Conservation (phyloP, 1,140 invertebrate species). For the Chymomyza costata region DNA sequence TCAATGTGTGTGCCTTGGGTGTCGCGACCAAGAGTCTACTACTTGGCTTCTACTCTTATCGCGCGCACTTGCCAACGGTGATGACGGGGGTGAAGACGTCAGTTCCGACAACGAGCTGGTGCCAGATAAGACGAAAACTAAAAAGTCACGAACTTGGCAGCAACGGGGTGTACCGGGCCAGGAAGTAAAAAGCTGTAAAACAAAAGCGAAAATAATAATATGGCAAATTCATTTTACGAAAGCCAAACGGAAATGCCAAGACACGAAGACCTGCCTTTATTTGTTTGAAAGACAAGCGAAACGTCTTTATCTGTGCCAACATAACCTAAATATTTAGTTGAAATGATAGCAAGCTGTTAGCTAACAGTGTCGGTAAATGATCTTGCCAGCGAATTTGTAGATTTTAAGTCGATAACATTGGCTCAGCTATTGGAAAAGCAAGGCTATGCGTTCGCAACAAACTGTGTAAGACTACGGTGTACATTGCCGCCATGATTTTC, state of each 20-base stretch:
- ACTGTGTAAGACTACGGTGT: no score
- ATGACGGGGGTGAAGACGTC: conserved; percentile 20
- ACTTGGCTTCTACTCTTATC: conserved; percentile 13
- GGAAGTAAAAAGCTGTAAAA: conserved; percentile 51
- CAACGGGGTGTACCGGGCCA: conserved; percentile 26
- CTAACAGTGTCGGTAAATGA: no score
- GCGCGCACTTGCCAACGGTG: conserved; percentile 11
- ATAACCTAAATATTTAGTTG: no score
- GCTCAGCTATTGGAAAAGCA: no score
- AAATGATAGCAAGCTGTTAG: no score
- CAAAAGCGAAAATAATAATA: neutral
- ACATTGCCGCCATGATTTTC: no score
- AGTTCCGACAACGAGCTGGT: conserved; percentile 11
- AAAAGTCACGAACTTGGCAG: conserved; percentile 44
- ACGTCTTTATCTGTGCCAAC: no score
- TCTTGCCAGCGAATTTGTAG: no score
- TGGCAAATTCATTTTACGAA: conserved; percentile 11
- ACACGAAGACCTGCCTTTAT: conserved; percentile 44
- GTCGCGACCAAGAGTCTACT: conserved; percentile 38
- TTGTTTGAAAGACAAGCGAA: no score
- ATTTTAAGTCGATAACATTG: no score
- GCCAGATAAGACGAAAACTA: conserved; percentile 45
- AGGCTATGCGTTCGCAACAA: no score
- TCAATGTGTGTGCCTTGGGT: conserved; percentile 15
- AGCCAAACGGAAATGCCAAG: conserved; percentile 61